Conservation (phyloP, 2,113 vertebrate genomes). For the Larimichthys polyactis region DNA sequence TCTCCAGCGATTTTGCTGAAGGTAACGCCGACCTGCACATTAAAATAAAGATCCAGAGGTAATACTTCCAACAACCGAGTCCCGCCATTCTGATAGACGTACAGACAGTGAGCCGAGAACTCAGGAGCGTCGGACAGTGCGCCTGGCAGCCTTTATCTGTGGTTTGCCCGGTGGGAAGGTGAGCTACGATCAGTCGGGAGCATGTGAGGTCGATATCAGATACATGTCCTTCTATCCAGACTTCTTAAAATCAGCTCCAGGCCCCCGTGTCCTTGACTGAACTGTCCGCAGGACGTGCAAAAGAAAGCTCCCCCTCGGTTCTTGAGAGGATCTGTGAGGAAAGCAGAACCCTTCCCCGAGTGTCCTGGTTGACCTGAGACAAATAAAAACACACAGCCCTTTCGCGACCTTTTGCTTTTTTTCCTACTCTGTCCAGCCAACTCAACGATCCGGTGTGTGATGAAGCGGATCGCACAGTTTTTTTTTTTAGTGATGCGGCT, state of each 20-base stretch:
- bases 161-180: slow-evolving; percentile 66
- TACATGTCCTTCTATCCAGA: slow-evolving; percentile 79
- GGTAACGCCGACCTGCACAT: slow-evolving; percentile 79
- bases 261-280: slow-evolving; percentile 77
- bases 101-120: slow-evolving; percentile 54
- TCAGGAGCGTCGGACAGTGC: slow-evolving; percentile 63
- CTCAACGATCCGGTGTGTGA: neutral
- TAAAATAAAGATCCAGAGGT: slow-evolving; percentile 85
- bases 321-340: slow-evolving; percentile 26
- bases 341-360: slow-evolving; percentile 29
- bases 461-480: slow-evolving; percentile 23
- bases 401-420: slow-evolving; percentile 28
- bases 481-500: slow-evolving; percentile 42
- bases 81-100: slow-evolving; percentile 80
- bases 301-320: slow-evolving; percentile 5
- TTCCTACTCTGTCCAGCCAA: neutral
- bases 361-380: slow-evolving; percentile 75
- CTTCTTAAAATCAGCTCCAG: slow-evolving; percentile 58
- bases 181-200: slow-evolving; percentile 80
- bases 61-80: slow-evolving; percentile 82
- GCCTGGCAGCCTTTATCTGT: slow-evolving; percentile 67
- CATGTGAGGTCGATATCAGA: slow-evolving; percentile 80
- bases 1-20: slow-evolving; percentile 82
- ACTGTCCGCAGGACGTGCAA: slow-evolving; percentile 53
- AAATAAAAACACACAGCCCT: slow-evolving; percentile 13